Conservation (phyloP, 2,888 invertebrate species). For the Dolomedes plantarius region DNA sequence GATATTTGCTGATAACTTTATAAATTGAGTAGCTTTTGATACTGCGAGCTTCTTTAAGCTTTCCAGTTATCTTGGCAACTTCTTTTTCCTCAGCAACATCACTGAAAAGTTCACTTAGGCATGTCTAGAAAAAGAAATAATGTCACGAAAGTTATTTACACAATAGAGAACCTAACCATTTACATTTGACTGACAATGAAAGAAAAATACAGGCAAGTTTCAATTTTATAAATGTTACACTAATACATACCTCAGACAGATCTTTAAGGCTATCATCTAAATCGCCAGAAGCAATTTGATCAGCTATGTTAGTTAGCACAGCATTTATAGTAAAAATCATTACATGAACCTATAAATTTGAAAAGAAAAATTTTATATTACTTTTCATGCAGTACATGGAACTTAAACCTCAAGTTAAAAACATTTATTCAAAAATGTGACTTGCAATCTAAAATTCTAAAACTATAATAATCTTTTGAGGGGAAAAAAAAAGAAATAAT, state of each 20-base stretch:
- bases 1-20: conserved; percentile 86
- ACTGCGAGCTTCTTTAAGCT: conserved; percentile 80
- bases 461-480: too few species aligned
- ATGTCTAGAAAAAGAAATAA: conserved; percentile 80
- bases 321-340: conserved; percentile 91
- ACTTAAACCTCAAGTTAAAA: too few species aligned
- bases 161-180: too few species aligned
- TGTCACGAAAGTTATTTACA: too few species aligned
- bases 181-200: too few species aligned
- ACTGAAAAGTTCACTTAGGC: conserved; percentile 92
- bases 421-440: too few species aligned
- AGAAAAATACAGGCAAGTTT: too few species aligned
- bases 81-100: conserved; percentile 93
- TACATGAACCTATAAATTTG: conserved; percentile 84
- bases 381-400: too few species aligned
- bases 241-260: conserved; percentile 85
- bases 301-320: conserved; percentile 85
- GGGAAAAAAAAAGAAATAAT: too few species aligned
- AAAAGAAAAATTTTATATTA: too few species aligned
- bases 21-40: conserved; percentile 92
- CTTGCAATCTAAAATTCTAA: too few species aligned
- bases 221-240: too few species aligned
- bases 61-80: conserved; percentile 87
- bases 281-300: conserved; percentile 84
- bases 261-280: conserved; percentile 87